Percentiles rank a stretch among this genome's conserved stretches.
Conservation (phyloP, 2,797 vertebrate genomes). For the Sebastes elongatus region DNA sequence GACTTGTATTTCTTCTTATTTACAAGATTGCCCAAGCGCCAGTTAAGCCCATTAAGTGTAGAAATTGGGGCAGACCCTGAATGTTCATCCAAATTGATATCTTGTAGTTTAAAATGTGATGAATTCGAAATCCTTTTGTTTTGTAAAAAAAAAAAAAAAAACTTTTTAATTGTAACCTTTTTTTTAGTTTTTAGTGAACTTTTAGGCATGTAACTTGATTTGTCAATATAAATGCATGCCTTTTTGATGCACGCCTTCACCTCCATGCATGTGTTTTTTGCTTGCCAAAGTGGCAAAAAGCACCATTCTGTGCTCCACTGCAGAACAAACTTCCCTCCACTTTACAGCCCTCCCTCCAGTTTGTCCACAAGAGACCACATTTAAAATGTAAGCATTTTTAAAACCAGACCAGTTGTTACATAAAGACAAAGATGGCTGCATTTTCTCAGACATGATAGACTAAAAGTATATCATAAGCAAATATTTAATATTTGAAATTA, state of each 20-base stretch:
- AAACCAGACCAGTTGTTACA: neutral
- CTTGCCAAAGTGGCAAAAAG: neutral
- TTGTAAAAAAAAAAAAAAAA: neutral
- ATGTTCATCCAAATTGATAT: constrained; percentile 43
- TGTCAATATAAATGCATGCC: neutral
- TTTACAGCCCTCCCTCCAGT: constrained; percentile 78
- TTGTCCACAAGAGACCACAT: constrained; percentile 64
- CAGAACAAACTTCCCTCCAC: constrained; percentile 81
- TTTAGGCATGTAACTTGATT: neutral
- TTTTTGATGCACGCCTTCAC: neutral
- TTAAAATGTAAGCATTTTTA: neutral
- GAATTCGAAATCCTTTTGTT: neutral
- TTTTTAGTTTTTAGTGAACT: no score
- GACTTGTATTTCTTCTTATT: constrained; percentile 15
- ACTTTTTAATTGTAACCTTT: no score
- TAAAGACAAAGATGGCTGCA: neutral
- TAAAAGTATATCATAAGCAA: constrained; percentile 25
- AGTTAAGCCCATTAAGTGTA: constrained; percentile 45
- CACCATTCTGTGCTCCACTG: constrained; percentile 18
- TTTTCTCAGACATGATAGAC: neutral
- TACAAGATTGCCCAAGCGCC: neutral
- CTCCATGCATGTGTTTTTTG: constrained; percentile 1
- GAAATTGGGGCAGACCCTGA: constrained; percentile 52
- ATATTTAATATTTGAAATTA: neutral
- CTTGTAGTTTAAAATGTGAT: neutral